Percentiles rank a stretch among this genome's conserved stretches.
Evolutionary conservation across 2,113 vertebrate species (phyloP).

Genomic region (Galbula dea): DNA sequence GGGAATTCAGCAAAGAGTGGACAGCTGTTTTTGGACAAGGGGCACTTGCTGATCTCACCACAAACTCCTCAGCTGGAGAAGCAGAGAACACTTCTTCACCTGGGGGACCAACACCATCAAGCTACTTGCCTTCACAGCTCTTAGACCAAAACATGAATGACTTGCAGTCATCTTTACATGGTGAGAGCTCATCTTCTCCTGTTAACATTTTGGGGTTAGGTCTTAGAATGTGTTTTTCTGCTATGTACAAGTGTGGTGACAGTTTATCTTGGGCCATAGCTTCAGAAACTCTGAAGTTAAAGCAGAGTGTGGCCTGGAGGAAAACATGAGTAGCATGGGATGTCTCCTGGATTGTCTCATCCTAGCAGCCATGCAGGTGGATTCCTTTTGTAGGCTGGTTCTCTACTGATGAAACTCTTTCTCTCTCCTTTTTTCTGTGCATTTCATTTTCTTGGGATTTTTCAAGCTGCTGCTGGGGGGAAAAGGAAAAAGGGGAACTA

Average conservation of each 20-base stretch:
- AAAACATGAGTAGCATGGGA: background rate
- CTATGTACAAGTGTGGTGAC: too few relatives aligned
- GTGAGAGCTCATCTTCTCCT: constrained; percentile 48
- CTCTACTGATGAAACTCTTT: background rate
- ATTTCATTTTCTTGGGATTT: background rate
- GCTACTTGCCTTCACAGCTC: constrained; percentile 92
- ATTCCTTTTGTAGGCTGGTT: background rate
- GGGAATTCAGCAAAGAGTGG: constrained; percentile 88
- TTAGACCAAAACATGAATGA: constrained; percentile 88
- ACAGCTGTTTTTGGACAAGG: constrained; percentile 84
- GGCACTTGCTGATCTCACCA: constrained; percentile 12
- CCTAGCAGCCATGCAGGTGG: background rate
- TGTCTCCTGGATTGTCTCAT: background rate
- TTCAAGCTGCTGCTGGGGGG: background rate
- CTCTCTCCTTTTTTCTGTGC: background rate
- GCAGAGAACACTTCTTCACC: constrained; percentile 49
- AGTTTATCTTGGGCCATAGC: background rate
- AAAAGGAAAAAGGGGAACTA: background rate
- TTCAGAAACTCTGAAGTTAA: background rate
- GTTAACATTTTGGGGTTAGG: background rate
- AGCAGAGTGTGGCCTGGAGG: background rate
- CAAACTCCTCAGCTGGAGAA: constrained; percentile 51
- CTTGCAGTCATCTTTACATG: constrained; percentile 78
- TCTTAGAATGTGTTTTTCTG: background rate
- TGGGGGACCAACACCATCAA: constrained; percentile 52